A percentile compares a stretch with the other conserved stretches of the same genome.
These are phyloP conservation scores for Liasis olivaceus DNA, from an alignment of 2,797 vertebrate genomes.

Conservation along the genomic window DNA sequence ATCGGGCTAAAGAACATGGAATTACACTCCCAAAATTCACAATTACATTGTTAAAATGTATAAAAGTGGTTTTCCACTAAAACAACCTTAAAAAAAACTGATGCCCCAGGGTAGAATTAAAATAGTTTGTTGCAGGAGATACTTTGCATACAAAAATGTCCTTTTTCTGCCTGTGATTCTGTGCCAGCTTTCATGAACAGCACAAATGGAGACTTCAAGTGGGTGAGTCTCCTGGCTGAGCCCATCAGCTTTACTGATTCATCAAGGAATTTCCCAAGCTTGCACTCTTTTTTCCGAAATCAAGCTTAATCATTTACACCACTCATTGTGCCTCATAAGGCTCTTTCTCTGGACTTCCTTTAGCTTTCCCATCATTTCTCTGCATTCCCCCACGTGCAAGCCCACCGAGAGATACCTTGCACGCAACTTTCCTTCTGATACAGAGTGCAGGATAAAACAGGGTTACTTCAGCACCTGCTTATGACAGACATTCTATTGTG, in stretches of 20 bases:
- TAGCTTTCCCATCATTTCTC: slow-evolving; percentile 21
- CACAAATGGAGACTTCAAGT: too few species aligned
- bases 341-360: slow-evolving; percentile 32
- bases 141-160: neutral
- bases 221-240: too few species aligned
- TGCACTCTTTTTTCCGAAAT: too few species aligned
- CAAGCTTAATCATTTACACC: too few species aligned
- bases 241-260: too few species aligned
- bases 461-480: slow-evolving; percentile 64
- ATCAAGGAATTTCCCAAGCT: too few species aligned
- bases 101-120: neutral
- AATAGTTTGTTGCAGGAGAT: neutral
- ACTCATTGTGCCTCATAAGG: too few species aligned
- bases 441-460: slow-evolving; percentile 68
- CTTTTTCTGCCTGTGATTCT: neutral
- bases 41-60: too few species aligned
- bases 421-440: slow-evolving; percentile 48
- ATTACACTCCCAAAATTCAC: neutral
- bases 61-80: neutral
- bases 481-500: slow-evolving; percentile 77
- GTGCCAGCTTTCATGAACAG: too few species aligned
- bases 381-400: neutral
- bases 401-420: fast-evolving
- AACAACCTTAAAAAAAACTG: too few species aligned
- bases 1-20: too few species aligned